phyloP scores from a whole-genome alignment of 2,888 invertebrate genomes.

The Ichneumoninae sp. region DNA sequence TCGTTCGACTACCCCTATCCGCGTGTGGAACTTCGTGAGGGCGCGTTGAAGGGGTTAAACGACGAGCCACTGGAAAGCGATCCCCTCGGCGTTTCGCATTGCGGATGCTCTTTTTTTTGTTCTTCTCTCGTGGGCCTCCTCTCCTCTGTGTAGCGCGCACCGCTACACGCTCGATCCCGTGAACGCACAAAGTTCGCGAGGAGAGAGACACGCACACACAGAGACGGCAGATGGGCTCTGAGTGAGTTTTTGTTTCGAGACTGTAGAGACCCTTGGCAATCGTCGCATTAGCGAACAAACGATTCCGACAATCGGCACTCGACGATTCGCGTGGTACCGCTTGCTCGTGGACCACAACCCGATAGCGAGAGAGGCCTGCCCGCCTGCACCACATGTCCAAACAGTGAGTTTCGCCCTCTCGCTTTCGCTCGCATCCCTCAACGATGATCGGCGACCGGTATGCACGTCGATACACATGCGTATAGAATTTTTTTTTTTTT shows the following conservation, averaged over 20 bases:
- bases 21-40: conserved; percentile 42
- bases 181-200: conserved; percentile 20
- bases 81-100: conserved; percentile 75
- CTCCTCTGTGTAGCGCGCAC: conserved; percentile 32
- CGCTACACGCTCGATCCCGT: conserved; percentile 27
- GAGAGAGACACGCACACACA: conserved; percentile 11
- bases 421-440: conserved; percentile 43
- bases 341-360: conserved; percentile 34
- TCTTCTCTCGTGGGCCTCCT: conserved; percentile 60
- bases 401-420: conserved; percentile 59
- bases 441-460: conserved; percentile 20
- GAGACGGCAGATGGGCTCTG: conserved; percentile 68
- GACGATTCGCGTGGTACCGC: conserved; percentile 62
- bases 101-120: conserved; percentile 80
- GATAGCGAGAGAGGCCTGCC: conserved; percentile 19
- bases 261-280: conserved; percentile 79
- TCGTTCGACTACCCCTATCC: conserved; percentile 50
- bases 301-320: conserved; percentile 79
- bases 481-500: conserved; percentile 30
- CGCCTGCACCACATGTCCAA: conserved; percentile 69
- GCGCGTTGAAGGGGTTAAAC: conserved; percentile 81
- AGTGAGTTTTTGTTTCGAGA: conserved; percentile 83
- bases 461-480: conserved; percentile 44
- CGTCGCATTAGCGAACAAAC: conserved; percentile 83
- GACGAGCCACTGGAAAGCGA: conserved; percentile 83